These are phyloP conservation scores for Ciona savignyi DNA, from an alignment of 23 tunicate genomes.

Conservation along the genomic window DNA sequence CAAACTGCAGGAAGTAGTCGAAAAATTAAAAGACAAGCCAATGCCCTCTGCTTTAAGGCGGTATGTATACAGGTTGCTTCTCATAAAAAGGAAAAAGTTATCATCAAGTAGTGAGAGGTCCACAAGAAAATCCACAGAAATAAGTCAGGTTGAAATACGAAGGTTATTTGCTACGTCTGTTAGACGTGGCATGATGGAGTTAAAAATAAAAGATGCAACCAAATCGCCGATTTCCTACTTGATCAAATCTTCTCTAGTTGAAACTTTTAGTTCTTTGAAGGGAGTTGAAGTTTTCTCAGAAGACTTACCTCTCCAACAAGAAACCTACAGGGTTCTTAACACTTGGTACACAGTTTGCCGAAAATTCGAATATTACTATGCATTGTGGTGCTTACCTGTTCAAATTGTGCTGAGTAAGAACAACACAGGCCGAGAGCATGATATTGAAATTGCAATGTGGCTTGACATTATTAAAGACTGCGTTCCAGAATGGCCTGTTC, in stretches of 20 bases:
- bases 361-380: slow-evolving; percentile 35
- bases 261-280: slow-evolving; percentile 20
- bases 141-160: slow-evolving; percentile 30
- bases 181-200: slow-evolving; percentile 27
- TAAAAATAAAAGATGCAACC: slow-evolving; percentile 39
- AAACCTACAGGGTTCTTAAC: slow-evolving; percentile 22
- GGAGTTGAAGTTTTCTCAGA: slow-evolving; percentile 25
- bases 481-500: slow-evolving; percentile 1
- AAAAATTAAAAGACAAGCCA: slow-evolving; percentile 10
- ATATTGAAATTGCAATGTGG: slow-evolving; percentile 69
- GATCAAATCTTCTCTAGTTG: slow-evolving; percentile 38
- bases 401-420: slow-evolving; percentile 22
- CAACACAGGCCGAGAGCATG: slow-evolving; percentile 19
- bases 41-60: slow-evolving; percentile 39
- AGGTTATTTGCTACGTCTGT: slow-evolving; percentile 40
- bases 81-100: slow-evolving; percentile 17
- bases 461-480: slow-evolving; percentile 18
- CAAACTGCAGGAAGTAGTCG: slow-evolving; percentile 8
- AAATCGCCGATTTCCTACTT: slow-evolving; percentile 37
- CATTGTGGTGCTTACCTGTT: slow-evolving; percentile 56
- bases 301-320: slow-evolving; percentile 30
- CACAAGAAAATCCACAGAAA: background rate
- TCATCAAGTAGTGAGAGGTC: background rate
- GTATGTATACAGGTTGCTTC: slow-evolving; percentile 28
- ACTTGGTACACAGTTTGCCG: slow-evolving; percentile 46